Base-by-base conservation (phyloP, 2,888 invertebrate genomes). In the Phalera bucephala region DNA sequence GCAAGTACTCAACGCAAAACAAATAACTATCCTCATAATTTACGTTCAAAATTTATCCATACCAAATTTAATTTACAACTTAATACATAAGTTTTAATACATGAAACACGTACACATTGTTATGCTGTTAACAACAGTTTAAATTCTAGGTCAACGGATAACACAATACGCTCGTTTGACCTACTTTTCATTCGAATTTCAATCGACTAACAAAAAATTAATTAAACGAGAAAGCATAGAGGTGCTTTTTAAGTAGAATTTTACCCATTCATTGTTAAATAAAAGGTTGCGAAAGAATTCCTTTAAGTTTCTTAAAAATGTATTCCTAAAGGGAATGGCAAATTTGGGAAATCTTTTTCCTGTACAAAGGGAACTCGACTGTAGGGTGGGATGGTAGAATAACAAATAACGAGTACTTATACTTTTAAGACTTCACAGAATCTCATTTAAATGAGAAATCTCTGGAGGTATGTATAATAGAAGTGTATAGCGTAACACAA, bases 61-160 rank as follows among this genome's bases (percentile, higher is more conserved):
- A n/a, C n/a, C n/a, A n/a, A n/a, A n/a, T n/a, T n/a, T n/a, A n/a
- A n/a, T n/a, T n/a, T n/a, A n/a, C n/a, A n/a, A n/a, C n/a, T n/a
- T n/a, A n/a, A n/a, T n/a, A n/a, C n/a, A n/a, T n/a, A n/a, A n/a
- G n/a, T n/a, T n/a, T n/a, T n/a, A n/a, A n/a, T n/a, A n/a, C n/a
- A n/a, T n/a, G n/a, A n/a, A n/a, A n/a, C n/a, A n/a, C n/a, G n/a
- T n/a, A 5, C 2, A 12, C 20, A 8, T 21, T 31, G 12, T 31
- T 21, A 13, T 26, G 25, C 11, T 25, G 17, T n/a, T 22, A 3
- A 9, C 21, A 10, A 10, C 3, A 22, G 43, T 55, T 51, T 46
- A 51, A 40, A 19, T 20, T 30, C 10, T 37, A 43, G 53, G 58
- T 54, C 56, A 56, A 35, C 31, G 47, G 35, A 32, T 43, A 26